phyloP scores from a whole-genome alignment of 2,797 vertebrate species.

The Enteromius fasciolatus region DNA sequence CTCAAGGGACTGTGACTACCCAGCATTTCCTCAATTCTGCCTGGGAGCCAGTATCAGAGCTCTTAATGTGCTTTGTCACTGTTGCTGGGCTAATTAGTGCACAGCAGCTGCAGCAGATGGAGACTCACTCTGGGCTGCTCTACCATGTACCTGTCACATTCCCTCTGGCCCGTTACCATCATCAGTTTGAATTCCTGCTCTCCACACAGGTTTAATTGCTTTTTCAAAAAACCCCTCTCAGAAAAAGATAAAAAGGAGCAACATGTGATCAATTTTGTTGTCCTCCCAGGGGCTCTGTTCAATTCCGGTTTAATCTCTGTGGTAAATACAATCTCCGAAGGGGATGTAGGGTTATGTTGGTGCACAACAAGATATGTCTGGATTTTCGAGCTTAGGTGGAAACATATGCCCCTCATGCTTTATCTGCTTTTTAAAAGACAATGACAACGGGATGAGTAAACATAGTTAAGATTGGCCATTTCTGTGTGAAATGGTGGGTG shows the following conservation, averaged over 20 bases:
- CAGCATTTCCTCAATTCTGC: constrained; percentile 13
- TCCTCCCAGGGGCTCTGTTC: not conserved
- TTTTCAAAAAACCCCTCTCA: constrained; percentile 11
- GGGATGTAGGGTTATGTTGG: constrained; percentile 15
- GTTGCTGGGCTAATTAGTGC: constrained; percentile 37
- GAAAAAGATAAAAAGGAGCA: constrained; percentile 15
- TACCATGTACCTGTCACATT: constrained; percentile 34
- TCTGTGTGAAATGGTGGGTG: not conserved
- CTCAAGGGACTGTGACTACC: not conserved
- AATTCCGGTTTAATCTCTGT: constrained; percentile 21
- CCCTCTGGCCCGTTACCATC: constrained; percentile 24
- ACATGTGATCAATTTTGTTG: constrained; percentile 22
- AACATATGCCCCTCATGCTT: constrained; percentile 7
- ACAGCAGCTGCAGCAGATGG: constrained; percentile 38
- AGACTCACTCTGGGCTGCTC: constrained; percentile 22
- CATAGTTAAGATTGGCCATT: not conserved
- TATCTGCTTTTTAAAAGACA: constrained; percentile 10
- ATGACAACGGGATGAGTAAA: constrained; percentile 33
- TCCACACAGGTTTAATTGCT: constrained; percentile 24
- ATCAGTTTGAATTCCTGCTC: constrained; percentile 27
- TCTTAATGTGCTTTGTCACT: constrained; percentile 30
- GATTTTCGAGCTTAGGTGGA: not conserved
- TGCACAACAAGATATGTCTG: constrained; percentile 3
- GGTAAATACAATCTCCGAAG: not conserved
- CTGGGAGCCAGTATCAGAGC: constrained; percentile 25